phyloP scores from a whole-genome alignment of 2,888 invertebrate species.

The Drosophila meridionalis region DNA sequence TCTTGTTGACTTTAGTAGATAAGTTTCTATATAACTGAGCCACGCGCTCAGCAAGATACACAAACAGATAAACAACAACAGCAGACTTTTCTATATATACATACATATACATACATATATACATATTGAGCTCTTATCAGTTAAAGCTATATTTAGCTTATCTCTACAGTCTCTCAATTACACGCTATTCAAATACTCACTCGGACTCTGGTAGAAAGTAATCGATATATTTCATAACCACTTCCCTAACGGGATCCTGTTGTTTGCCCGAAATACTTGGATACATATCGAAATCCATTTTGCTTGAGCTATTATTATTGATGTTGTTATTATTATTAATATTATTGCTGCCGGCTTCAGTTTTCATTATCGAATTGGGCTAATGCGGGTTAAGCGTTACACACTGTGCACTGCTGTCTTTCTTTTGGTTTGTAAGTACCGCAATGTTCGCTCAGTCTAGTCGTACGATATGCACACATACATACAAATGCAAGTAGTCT shows the following conservation, averaged over 20 bases:
- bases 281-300: conserved; percentile 87
- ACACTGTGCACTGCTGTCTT: conserved; percentile 18
- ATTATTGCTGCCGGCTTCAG: conserved; percentile 73
- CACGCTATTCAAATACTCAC: conserved; percentile 86
- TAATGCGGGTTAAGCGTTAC: conserved; percentile 36
- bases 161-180: conserved; percentile 1
- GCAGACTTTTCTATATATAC: neutral
- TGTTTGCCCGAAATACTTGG: conserved; percentile 86
- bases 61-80: conserved; percentile 10
- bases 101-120: neutral
- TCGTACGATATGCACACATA: conserved; percentile 39
- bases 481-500: conserved; percentile 10
- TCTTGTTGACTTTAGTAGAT: conserved; percentile 2
- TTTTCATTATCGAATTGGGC: conserved; percentile 78
- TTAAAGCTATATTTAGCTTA: conserved; percentile 18
- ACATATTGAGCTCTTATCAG: conserved; percentile 9
- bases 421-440: conserved; percentile 15
- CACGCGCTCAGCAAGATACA: conserved; percentile 6
- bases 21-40: neutral
- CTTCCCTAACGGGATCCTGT: conserved; percentile 89
- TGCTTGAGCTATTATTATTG: conserved; percentile 85
- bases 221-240: conserved; percentile 90
- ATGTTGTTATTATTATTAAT: conserved; percentile 54
- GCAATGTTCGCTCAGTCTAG: conserved; percentile 39
- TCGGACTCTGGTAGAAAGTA: conserved; percentile 88